A percentile compares a stretch with the other conserved stretches of the same genome.
These are phyloP conservation scores for Tetraodon nigroviridis DNA, from an alignment of 2,113 vertebrate genomes.

Conservation along the genomic window DNA sequence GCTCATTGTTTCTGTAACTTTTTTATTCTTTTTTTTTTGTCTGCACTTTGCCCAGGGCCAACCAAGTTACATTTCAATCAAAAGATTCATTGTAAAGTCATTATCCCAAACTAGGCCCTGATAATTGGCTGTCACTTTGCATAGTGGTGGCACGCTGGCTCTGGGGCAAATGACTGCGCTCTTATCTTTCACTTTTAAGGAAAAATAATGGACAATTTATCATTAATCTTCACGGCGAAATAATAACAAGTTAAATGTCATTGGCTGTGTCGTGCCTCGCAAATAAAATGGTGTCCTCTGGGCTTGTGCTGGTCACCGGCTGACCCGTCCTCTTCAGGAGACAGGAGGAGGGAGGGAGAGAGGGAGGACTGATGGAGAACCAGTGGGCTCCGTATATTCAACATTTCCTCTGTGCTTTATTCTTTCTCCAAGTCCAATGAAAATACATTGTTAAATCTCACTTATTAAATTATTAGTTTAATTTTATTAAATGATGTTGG, in stretches of 20 bases:
- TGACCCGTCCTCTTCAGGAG: constrained; percentile 50
- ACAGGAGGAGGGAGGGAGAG: too few species aligned
- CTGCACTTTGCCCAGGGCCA: constrained; percentile 79
- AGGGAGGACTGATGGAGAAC: too few species aligned
- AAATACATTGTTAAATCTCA: too few species aligned
- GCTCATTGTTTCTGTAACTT: constrained; percentile 82
- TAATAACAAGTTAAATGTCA: constrained; percentile 83
- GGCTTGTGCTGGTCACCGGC: constrained; percentile 49
- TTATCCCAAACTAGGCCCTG: constrained; percentile 76
- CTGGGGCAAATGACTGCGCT: constrained; percentile 79
- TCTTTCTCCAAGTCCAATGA: too few species aligned
- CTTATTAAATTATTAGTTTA: too few species aligned
- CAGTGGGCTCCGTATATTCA: too few species aligned
- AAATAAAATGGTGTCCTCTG: constrained; percentile 63
- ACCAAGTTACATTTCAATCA: constrained; percentile 84
- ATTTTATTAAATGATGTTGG: too few species aligned
- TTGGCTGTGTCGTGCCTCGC: constrained; percentile 60
- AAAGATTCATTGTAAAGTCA: constrained; percentile 74
- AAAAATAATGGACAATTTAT: constrained; percentile 88
- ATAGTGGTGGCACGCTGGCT: constrained; percentile 82
- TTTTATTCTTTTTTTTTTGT: constrained; percentile 60
- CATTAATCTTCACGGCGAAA: constrained; percentile 81
- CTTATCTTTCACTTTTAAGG: constrained; percentile 88
- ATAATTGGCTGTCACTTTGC: constrained; percentile 86
- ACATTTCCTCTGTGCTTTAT: too few species aligned